Conservation (phyloP, 2,113 vertebrate species). For the Epinephelus cyanopodus region DNA sequence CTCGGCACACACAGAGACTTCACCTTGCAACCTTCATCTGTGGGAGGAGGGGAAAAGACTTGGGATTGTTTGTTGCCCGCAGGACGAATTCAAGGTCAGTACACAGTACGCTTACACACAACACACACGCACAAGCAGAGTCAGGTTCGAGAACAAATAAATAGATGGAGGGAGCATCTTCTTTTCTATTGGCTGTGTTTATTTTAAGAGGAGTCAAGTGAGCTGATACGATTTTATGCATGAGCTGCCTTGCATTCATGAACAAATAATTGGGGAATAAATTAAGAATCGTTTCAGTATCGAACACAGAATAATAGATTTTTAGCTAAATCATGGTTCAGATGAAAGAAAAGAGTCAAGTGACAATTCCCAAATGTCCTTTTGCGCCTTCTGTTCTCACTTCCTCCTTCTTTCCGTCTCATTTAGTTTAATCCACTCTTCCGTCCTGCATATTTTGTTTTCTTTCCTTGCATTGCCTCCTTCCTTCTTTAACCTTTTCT, state of each 20-base stretch:
- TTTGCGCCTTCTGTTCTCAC: not conserved
- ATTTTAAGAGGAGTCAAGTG: constrained; percentile 7
- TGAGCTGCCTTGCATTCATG: not conserved
- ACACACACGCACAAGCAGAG: not conserved
- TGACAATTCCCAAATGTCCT: not conserved
- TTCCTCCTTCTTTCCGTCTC: not conserved
- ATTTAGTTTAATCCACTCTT: not conserved
- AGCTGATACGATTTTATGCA: constrained; percentile 23
- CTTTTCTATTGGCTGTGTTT: constrained; percentile 31
- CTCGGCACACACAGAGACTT: constrained; percentile 55
- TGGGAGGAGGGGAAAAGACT: constrained; percentile 67
- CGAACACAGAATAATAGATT: not conserved
- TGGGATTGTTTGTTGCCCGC: constrained; percentile 74
- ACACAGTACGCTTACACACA: not conserved
- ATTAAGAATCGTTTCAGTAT: constrained; percentile 16
- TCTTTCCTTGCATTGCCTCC: not conserved
- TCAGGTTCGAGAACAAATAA: constrained; percentile 26
- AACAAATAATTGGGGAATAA: constrained; percentile 23
- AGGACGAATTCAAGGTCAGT: constrained; percentile 82
- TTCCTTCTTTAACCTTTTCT: not conserved
- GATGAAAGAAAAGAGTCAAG: not conserved
- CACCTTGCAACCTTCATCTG: constrained; percentile 68
- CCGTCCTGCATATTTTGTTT: not conserved
- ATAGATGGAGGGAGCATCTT: constrained; percentile 2
- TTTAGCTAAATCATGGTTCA: not conserved